Evolutionary conservation across 2,888 invertebrate genomes (phyloP).

Genomic region (Andrena minutula): DNA sequence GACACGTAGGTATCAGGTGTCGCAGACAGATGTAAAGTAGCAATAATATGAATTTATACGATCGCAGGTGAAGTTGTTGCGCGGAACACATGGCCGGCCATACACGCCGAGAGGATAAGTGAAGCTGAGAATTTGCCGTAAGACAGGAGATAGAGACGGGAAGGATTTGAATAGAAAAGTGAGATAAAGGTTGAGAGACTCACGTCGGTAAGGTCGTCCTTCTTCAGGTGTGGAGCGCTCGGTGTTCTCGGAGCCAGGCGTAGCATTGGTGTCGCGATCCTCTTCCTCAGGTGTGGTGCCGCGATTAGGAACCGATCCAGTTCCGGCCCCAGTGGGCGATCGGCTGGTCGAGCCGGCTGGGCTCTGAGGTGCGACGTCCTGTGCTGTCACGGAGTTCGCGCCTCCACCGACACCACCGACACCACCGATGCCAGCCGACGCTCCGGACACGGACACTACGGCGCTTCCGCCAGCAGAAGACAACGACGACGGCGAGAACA

Average conservation of each 20-base stretch:
- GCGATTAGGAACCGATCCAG: constrained; percentile 75
- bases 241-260: constrained; percentile 85
- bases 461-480: constrained; percentile 75
- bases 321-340: constrained; percentile 77
- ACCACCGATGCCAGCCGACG: constrained; percentile 55
- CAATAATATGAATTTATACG: no score
- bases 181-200: constrained; percentile 74
- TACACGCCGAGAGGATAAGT: no score
- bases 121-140: no score
- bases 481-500: constrained; percentile 82
- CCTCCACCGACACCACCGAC: constrained; percentile 46
- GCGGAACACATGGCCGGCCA: no score
- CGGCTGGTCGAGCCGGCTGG: constrained; percentile 83
- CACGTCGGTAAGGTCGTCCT: constrained; percentile 85
- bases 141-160: neutral
- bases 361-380: constrained; percentile 81
- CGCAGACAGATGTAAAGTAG: no score
- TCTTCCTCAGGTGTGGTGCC: constrained; percentile 82
- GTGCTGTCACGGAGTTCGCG: constrained; percentile 46
- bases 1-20: no score
- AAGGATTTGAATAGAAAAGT: neutral
- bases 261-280: constrained; percentile 84
- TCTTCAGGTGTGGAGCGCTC: constrained; percentile 86
- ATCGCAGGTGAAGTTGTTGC: no score
- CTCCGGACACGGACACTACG: constrained; percentile 68